phyloP scores from a whole-genome alignment of 2,888 invertebrate species.

The Caenorhabditis macrosperma region DNA sequence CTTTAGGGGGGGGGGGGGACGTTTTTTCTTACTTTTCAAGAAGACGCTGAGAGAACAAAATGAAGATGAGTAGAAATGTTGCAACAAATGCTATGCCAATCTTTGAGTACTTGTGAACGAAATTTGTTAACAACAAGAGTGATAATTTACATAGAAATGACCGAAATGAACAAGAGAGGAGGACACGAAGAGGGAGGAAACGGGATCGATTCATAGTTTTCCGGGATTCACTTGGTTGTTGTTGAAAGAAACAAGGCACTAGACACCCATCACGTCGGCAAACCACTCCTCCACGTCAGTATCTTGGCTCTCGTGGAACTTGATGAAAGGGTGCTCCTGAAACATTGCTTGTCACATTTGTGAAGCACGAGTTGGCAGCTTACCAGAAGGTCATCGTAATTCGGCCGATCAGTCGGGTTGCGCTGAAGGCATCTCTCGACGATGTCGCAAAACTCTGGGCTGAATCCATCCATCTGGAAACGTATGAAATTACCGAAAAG shows the following conservation, averaged over 20 bases:
- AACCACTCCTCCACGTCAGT: slow-evolving; percentile 65
- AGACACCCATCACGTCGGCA: slow-evolving; percentile 47
- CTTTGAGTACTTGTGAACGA: background rate
- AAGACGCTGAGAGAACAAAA: background rate
- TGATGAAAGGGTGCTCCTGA: slow-evolving; percentile 40
- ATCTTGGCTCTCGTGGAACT: slow-evolving; percentile 21
- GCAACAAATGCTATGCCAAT: background rate
- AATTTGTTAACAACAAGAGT: background rate
- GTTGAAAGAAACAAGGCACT: background rate
- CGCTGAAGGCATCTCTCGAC: slow-evolving; percentile 75
- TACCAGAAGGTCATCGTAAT: slow-evolving; percentile 75
- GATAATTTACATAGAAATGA: background rate
- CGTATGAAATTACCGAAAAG: background rate
- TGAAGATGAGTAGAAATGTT: background rate
- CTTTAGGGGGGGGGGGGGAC: background rate
- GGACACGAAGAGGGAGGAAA: background rate
- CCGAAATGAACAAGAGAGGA: background rate
- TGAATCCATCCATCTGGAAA: slow-evolving; percentile 24
- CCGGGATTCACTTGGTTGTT: background rate
- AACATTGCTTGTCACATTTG: background rate
- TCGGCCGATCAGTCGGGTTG: slow-evolving; percentile 71
- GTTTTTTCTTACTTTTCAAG: slow-evolving; percentile 8
- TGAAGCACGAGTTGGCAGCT: background rate
- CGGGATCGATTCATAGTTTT: background rate
- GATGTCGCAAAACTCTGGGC: slow-evolving; percentile 72